phyloP scores from a whole-genome alignment of 2,888 invertebrate species.

The Hyppa rectilinea region DNA sequence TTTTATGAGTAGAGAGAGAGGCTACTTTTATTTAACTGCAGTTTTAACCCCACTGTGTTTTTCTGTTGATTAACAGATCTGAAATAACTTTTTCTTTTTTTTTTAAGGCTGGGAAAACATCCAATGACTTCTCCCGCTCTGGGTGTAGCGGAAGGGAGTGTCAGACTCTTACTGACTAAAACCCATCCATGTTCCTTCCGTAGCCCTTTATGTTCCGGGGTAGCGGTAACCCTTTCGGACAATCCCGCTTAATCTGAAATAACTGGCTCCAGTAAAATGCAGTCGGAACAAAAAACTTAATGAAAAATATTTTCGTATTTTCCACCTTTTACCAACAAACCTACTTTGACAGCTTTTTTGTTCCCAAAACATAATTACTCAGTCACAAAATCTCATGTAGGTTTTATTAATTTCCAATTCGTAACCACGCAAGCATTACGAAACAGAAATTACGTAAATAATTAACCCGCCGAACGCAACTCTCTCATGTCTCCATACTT shows the following conservation, averaged over 20 bases:
- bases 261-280: no score
- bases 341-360: neutral
- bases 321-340: neutral
- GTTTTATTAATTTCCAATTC: constrained; percentile 14
- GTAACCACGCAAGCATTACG: constrained; percentile 15
- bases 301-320: neutral
- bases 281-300: neutral
- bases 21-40: neutral
- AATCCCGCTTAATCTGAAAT: no score
- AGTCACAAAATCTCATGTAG: neutral
- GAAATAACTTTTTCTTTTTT: no score
- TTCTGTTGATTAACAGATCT: no score
- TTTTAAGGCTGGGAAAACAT: no score
- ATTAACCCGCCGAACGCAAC: constrained; percentile 20
- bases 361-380: constrained; percentile 7
- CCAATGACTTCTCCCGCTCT: no score
- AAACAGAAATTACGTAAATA: constrained; percentile 33
- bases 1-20: no score
- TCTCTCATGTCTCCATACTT: constrained; percentile 14
- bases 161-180: no score
- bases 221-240: no score
- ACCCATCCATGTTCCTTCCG: no score
- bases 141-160: no score
- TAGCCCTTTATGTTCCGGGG: no score
- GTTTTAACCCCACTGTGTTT: neutral